Conservation (phyloP, 1,140 invertebrate species). For the Atta cephalotes region DNA sequence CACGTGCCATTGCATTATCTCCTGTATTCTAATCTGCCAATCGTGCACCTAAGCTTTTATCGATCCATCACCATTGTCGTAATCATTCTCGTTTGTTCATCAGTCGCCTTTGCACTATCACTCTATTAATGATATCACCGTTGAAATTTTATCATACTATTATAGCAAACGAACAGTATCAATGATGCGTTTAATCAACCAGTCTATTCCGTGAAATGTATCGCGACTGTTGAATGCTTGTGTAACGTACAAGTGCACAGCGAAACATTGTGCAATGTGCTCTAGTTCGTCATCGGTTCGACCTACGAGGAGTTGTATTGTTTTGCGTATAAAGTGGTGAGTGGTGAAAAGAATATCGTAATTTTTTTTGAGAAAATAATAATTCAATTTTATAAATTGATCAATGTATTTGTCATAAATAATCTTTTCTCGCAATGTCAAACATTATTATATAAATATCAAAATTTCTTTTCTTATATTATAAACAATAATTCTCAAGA, state of each 20-base stretch:
- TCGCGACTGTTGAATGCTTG: not conserved
- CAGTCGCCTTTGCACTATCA: not conserved
- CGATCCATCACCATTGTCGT: conserved; percentile 8
- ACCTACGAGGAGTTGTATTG: conserved; percentile 21
- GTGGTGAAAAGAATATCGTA: not conserved
- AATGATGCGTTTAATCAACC: not conserved
- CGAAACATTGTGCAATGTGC: conserved; percentile 21
- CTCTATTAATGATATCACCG: conserved; percentile 26
- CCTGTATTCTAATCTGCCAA: not conserved
- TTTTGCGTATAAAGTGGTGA: not conserved
- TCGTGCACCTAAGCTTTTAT: conserved; percentile 16
- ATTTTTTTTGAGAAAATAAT: not conserved
- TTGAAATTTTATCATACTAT: not conserved
- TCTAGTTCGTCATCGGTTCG: conserved; percentile 52
- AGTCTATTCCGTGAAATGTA: not conserved
- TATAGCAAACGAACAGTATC: not conserved
- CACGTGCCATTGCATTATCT: conserved; percentile 11
- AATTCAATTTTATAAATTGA: not conserved
- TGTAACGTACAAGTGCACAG: not conserved
- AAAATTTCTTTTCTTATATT: not conserved
- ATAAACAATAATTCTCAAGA: not conserved
- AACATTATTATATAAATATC: not conserved
- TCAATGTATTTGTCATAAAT: not conserved
- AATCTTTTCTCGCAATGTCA: not conserved
- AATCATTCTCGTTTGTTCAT: conserved; percentile 9